Base-by-base conservation (phyloP, 53 echinoderm and acorn worm genomes). In the Holothuria scabra region DNA sequence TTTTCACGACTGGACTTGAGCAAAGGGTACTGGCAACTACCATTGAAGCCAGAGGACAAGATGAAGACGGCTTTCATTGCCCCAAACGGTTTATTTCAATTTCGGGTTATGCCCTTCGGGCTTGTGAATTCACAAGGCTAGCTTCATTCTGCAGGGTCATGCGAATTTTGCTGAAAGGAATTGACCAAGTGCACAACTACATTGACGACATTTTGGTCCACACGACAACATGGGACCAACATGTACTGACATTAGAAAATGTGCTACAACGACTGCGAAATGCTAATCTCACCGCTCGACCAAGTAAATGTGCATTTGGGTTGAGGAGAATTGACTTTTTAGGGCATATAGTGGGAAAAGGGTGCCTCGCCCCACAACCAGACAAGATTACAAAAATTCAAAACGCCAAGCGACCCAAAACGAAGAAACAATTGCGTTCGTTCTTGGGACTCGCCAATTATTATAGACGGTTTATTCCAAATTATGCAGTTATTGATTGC, bases 11-110 rank as follows among this genome's bases (percentile, higher is more conserved):
- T 93, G 12, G 93, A 93, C 24, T 26, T 92, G 25, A 63, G 65
- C 12, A 90, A 93, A 60, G 93, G 88, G 28, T 93, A 93, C 46
- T 93, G 90, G 85, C 87, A 93, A 41, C 59, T 93, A 12, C 85
- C 87, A 63, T 63, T 63, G 30, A 12, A 63, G n/a, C 64, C 64
- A 18, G 26, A 63, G 29, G 64, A 63, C n/a, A 79, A 80, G 76
- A 1, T 22, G n/a, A 55, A 86, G 31, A 67, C 90, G 19, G 86
- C 84, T 1, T 74, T 90, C n/a, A 44, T 78, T 23, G 86, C 87
- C 25, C 87, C 84, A 1, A 19, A 90, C 6, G 91, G 91, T 20
- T 30, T 90, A n/a, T 90, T 59, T 41, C 85, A 85, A 70, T 85
- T 81, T 33, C 21, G 60, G 12, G 67, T 67, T 35, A 85, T 89